phyloP scores from a whole-genome alignment of 2,888 invertebrate species.

The Philaethria dido region DNA sequence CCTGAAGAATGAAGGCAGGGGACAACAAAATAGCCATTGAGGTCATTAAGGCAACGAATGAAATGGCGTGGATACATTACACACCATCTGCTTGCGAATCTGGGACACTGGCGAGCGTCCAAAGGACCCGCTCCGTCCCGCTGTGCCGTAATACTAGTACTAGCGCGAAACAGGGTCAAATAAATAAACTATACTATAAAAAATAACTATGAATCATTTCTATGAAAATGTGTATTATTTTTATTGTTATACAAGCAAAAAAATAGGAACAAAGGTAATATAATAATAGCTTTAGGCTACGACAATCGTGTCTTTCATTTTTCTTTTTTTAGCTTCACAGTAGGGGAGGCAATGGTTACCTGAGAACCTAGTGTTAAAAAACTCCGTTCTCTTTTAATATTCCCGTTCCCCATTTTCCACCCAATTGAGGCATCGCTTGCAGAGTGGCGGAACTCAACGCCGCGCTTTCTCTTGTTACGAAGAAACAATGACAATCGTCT shows the following conservation, averaged over 20 bases:
- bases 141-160: not conserved
- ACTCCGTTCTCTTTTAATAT: no score
- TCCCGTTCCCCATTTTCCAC: no score
- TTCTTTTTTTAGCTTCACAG: no score
- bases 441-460: no score
- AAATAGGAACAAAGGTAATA: not conserved
- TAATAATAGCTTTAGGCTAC: no score
- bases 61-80: conserved; percentile 31
- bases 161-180: conserved; percentile 4
- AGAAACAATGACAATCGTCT: no score
- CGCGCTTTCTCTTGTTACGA: no score
- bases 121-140: conserved; percentile 13
- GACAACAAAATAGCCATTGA: conserved; percentile 11
- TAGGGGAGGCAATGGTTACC: no score
- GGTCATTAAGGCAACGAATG: conserved; percentile 26
- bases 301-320: no score
- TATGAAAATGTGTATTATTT: not conserved
- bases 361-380: no score
- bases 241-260: not conserved
- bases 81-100: conserved; percentile 29
- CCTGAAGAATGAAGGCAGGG: not conserved
- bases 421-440: no score
- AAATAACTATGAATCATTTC: not conserved
- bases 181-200: conserved; percentile 14
- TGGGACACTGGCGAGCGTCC: conserved; percentile 34